Evolutionary conservation across 2,888 invertebrate species (phyloP).

Genomic region (Apodemia hepburni): DNA sequence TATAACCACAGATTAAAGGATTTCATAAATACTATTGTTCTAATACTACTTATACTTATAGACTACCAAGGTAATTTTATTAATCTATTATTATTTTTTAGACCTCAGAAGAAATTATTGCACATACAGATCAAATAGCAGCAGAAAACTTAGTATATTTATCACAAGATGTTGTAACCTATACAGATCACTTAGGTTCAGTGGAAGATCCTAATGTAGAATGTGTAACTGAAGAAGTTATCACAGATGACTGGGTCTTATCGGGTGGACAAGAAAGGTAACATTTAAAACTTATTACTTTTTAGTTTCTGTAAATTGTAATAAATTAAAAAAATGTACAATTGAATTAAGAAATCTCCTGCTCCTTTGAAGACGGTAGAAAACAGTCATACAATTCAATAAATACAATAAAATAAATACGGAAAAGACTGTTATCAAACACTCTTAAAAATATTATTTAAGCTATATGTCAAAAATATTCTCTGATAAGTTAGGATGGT

Average conservation of each 20-base stretch:
- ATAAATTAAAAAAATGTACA: neutral
- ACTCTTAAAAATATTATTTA: too few relatives aligned
- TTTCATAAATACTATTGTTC: too few relatives aligned
- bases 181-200: slow-evolving; percentile 58
- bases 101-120: slow-evolving; percentile 62
- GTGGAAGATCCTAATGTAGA: slow-evolving; percentile 72
- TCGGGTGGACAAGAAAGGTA: slow-evolving; percentile 87
- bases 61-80: neutral
- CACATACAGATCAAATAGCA: slow-evolving; percentile 80
- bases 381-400: too few relatives aligned
- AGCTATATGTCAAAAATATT: too few relatives aligned
- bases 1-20: too few relatives aligned
- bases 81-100: slow-evolving; percentile 31
- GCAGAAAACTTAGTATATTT: slow-evolving; percentile 83
- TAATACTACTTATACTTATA: too few relatives aligned
- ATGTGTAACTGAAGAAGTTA: slow-evolving; percentile 89
- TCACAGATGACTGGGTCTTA: slow-evolving; percentile 90
- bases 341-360: too few relatives aligned
- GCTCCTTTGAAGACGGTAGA: too few relatives aligned
- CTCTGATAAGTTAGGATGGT: too few relatives aligned
- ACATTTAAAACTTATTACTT: slow-evolving; percentile 21
- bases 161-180: slow-evolving; percentile 77
- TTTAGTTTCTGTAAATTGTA: neutral
- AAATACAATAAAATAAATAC: too few relatives aligned
- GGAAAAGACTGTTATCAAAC: neutral